phyloP scores from a whole-genome alignment of 2,113 vertebrate species.

The Anoplopoma fimbria region DNA sequence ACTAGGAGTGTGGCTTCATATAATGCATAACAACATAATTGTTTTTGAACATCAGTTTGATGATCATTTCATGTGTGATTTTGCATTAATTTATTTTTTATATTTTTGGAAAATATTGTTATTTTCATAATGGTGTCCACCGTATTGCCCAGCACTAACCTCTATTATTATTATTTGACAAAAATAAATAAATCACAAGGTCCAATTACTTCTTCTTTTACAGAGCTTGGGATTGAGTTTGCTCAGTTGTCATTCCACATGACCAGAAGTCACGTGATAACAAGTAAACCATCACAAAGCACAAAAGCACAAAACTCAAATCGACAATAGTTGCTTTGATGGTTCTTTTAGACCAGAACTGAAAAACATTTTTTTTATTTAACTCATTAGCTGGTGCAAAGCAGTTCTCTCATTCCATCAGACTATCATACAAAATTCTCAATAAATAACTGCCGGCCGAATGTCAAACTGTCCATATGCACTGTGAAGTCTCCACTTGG shows the following conservation, averaged over 20 bases:
- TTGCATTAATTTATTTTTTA: too few relatives aligned
- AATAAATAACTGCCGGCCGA: constrained; percentile 4
- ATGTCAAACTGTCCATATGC: constrained; percentile 22
- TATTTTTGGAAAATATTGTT: background rate
- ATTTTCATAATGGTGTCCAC: background rate
- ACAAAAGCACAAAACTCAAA: background rate
- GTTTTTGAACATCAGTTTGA: background rate
- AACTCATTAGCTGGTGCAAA: background rate
- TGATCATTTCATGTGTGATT: background rate
- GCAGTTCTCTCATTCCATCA: background rate
- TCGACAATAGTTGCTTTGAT: background rate
- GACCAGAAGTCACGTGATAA: background rate
- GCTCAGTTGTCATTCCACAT: background rate
- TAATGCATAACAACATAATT: background rate
- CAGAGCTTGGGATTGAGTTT: background rate
- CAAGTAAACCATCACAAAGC: background rate
- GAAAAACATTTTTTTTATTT: background rate
- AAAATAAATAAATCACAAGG: background rate
- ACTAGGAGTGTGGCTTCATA: background rate
- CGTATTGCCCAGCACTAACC: background rate
- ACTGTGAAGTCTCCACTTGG: background rate
- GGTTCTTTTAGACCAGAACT: background rate
- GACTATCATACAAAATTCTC: background rate
- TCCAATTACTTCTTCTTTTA: background rate
- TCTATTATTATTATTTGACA: background rate